phyloP scores from a whole-genome alignment of 1,140 invertebrate species.

The Drosophila oshimai region DNA sequence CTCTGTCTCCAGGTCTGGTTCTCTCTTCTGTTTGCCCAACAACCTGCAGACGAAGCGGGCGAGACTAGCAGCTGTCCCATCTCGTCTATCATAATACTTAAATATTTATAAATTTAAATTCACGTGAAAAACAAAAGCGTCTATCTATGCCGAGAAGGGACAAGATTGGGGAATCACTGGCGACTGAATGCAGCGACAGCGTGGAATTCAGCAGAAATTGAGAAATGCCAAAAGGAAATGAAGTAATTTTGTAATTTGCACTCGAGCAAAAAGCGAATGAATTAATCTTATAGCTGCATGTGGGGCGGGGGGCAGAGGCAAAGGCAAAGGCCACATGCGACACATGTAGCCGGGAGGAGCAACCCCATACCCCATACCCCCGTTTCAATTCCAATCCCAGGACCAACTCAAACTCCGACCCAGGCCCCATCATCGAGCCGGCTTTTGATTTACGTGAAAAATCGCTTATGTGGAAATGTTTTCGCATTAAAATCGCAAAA shows the following conservation, averaged over 20 bases:
- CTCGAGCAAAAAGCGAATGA: slow-evolving; percentile 75
- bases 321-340: slow-evolving; percentile 2
- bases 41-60: slow-evolving; percentile 24
- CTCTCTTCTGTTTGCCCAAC: slow-evolving; percentile 50
- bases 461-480: slow-evolving; percentile 77
- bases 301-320: slow-evolving; percentile 12
- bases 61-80: slow-evolving; percentile 40
- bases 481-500: slow-evolving; percentile 52
- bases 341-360: slow-evolving; percentile 23
- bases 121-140: slow-evolving; percentile 73
- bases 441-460: slow-evolving; percentile 76
- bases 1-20: slow-evolving; percentile 1
- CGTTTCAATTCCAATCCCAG: background rate
- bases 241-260: slow-evolving; percentile 79
- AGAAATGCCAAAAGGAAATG: slow-evolving; percentile 76
- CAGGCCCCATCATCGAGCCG: slow-evolving; percentile 47
- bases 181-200: slow-evolving; percentile 38
- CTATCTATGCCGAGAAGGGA: slow-evolving; percentile 19
- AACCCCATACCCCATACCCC: background rate
- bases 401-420: background rate
- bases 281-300: slow-evolving; percentile 64
- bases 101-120: slow-evolving; percentile 80
- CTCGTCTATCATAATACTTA: slow-evolving; percentile 71
- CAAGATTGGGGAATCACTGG: background rate
- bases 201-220: slow-evolving; percentile 68